These are phyloP conservation scores for Trissolcus japonicus DNA, from an alignment of 2,888 invertebrate genomes.

Conservation along the genomic window DNA sequence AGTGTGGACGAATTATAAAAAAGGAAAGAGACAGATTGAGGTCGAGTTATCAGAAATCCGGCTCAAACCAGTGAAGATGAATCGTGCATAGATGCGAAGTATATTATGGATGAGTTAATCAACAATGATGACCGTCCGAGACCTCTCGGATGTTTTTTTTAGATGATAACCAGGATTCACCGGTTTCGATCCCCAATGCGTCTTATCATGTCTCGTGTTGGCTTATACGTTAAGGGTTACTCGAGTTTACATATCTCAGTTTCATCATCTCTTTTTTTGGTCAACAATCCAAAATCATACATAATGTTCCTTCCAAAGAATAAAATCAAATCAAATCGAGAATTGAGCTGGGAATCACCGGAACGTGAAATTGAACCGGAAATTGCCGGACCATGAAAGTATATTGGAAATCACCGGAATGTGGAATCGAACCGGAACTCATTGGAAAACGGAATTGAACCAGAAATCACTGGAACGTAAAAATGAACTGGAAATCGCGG, in stretches of 20 bases:
- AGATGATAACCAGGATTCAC: conserved; percentile 70
- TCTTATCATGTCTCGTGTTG: conserved; percentile 44
- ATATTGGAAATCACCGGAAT: too few species aligned
- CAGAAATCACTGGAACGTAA: too few species aligned
- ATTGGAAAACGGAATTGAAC: too few species aligned
- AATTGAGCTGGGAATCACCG: too few species aligned
- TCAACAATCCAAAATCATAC: too few species aligned
- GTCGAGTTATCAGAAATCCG: conserved; percentile 48
- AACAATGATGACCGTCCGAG: conserved; percentile 65
- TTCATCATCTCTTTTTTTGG: too few species aligned
- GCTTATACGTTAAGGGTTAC: conserved; percentile 50
- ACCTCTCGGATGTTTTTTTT: conserved; percentile 64
- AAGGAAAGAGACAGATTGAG: conserved; percentile 25
- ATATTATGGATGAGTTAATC: conserved; percentile 64
- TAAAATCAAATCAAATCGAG: too few species aligned
- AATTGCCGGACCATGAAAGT: too few species aligned
- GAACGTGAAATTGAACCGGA: too few species aligned
- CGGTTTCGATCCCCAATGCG: conserved; percentile 59
- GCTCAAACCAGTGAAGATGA: conserved; percentile 36
- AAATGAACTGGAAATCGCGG: too few species aligned
- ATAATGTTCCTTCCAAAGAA: too few species aligned
- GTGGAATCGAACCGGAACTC: too few species aligned
- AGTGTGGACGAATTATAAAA: neutral
- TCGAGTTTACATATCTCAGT: conserved; percentile 41
- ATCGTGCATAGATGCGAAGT: conserved; percentile 33